Evolutionary conservation across 2,113 vertebrate genomes (phyloP).

Genomic region (Lepidothrix coronata): DNA sequence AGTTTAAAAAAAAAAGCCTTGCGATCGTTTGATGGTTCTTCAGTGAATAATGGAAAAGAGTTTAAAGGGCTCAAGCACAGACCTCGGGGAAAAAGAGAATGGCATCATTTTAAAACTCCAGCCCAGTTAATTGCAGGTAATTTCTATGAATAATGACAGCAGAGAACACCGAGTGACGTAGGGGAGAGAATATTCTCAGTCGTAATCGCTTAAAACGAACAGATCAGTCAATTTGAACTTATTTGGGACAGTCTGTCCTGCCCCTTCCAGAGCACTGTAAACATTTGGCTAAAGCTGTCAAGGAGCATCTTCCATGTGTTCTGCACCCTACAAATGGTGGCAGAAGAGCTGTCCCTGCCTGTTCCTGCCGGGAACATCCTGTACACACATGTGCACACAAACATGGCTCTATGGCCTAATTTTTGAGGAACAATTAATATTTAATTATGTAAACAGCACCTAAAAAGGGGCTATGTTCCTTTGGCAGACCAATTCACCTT

Average conservation of each 20-base stretch:
- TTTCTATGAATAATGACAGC: background rate
- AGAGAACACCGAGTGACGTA: background rate
- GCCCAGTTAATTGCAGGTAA: conserved; percentile 1
- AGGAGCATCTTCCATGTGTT: background rate
- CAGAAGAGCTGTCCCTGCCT: background rate
- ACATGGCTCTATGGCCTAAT: background rate
- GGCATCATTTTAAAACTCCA: background rate
- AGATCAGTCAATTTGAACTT: background rate
- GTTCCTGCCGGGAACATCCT: background rate
- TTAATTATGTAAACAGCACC: background rate
- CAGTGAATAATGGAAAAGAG: background rate
- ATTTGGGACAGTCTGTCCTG: background rate
- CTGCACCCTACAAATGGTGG: background rate
- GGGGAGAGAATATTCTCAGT: background rate
- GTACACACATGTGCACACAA: background rate
- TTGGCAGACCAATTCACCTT: background rate
- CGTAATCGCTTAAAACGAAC: background rate
- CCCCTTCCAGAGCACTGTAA: background rate
- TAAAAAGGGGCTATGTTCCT: background rate
- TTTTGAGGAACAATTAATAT: background rate
- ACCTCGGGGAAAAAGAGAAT: background rate
- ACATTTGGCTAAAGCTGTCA: background rate
- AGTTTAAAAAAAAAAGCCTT: background rate
- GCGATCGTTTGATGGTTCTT: background rate
- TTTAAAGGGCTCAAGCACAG: background rate